Conservation (phyloP, 2,888 invertebrate genomes). For the Limulus polyphemus region DNA sequence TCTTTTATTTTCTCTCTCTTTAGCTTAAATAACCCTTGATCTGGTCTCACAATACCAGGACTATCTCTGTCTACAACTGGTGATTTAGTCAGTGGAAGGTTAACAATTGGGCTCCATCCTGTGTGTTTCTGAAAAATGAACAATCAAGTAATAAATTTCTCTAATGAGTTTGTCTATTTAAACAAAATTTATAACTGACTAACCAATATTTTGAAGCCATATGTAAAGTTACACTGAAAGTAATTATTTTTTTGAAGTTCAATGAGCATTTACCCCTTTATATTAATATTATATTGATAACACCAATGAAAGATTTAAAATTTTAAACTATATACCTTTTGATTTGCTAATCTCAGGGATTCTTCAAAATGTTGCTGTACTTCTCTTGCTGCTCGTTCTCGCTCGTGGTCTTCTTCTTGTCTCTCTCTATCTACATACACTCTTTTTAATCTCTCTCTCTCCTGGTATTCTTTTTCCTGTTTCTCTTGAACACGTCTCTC, state of each 20-base stretch:
- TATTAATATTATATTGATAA: too few relatives aligned
- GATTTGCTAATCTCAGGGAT: conserved; percentile 60
- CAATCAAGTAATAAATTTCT: not conserved
- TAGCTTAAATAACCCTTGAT: too few relatives aligned
- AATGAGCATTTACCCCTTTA: too few relatives aligned
- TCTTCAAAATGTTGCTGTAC: conserved; percentile 83
- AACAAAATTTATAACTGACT: too few relatives aligned
- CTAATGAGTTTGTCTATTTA: too few relatives aligned
- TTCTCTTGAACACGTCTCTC: conserved; percentile 9
- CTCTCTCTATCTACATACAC: conserved; percentile 35
- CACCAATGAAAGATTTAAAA: not conserved
- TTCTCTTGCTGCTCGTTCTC: conserved; percentile 30
- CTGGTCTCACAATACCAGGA: too few relatives aligned
- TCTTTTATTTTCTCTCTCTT: too few relatives aligned
- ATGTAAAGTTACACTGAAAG: too few relatives aligned
- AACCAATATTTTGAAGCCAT: too few relatives aligned
- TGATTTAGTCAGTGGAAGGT: conserved; percentile 7
- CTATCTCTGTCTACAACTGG: too few relatives aligned
- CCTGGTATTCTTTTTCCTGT: conserved; percentile 25
- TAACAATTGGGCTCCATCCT: conserved; percentile 21
- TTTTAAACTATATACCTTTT: conserved; percentile 47
- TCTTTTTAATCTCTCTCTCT: conserved; percentile 34
- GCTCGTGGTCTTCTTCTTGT: conserved; percentile 39
- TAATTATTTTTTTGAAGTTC: too few relatives aligned
- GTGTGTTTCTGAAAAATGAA: conserved; percentile 7